phyloP scores from a whole-genome alignment of 2,797 vertebrate species.

The Microctenopoma stevenorrisi region DNA sequence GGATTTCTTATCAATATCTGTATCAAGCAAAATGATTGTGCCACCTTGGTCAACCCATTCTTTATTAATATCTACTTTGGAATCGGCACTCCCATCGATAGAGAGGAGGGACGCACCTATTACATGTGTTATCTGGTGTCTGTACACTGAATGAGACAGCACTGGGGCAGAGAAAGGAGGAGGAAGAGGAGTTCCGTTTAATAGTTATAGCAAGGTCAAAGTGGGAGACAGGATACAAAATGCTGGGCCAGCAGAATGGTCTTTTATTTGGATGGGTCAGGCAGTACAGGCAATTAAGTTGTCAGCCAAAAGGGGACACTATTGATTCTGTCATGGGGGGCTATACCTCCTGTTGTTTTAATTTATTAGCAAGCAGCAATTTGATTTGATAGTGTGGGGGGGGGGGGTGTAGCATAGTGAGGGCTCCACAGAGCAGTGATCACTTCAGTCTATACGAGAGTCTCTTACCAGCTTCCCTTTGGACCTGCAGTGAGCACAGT shows the following conservation, averaged over 20 bases:
- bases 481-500: constrained; percentile 44
- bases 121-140: constrained; percentile 69
- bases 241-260: constrained; percentile 69
- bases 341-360: constrained; percentile 61
- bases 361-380: constrained; percentile 71
- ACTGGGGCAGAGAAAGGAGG: constrained; percentile 17
- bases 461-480: constrained; percentile 45
- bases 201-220: constrained; percentile 76
- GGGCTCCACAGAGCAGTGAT: constrained; percentile 37
- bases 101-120: constrained; percentile 61
- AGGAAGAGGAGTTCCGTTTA: constrained; percentile 53
- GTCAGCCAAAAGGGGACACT: constrained; percentile 73
- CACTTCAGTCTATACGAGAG: constrained; percentile 25
- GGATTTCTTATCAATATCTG: constrained; percentile 70
- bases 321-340: constrained; percentile 71
- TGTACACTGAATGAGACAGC: constrained; percentile 57
- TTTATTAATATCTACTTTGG: constrained; percentile 66
- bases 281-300: constrained; percentile 75
- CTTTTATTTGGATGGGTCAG: constrained; percentile 81
- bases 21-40: constrained; percentile 62
- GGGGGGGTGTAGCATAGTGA: constrained; percentile 44
- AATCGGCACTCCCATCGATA: constrained; percentile 55
- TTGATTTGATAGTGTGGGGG: constrained; percentile 60
- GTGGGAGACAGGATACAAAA: constrained; percentile 46
- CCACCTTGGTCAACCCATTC: constrained; percentile 53